phyloP scores from a whole-genome alignment of 2,888 invertebrate genomes.

The Synergus gifuensis region DNA sequence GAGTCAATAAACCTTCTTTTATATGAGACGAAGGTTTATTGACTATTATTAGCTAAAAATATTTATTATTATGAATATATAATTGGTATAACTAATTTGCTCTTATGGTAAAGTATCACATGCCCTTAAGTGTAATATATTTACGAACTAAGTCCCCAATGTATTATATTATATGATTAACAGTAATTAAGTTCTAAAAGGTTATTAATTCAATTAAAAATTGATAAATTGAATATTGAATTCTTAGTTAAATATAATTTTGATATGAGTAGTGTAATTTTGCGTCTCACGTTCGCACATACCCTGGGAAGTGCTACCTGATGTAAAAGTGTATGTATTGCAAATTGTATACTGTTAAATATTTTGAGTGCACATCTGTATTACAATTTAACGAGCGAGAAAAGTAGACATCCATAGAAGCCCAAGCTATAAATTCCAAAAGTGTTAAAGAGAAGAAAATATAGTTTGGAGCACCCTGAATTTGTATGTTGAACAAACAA shows the following conservation, averaged over 20 bases:
- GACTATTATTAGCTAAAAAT: too few relatives aligned
- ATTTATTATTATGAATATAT: too few relatives aligned
- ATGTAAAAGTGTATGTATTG: constrained; percentile 31
- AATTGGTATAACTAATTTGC: too few relatives aligned
- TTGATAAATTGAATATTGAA: background rate
- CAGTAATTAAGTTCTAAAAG: background rate
- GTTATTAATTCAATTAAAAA: background rate
- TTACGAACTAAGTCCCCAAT: background rate
- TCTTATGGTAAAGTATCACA: too few relatives aligned
- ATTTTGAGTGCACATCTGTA: constrained; percentile 19
- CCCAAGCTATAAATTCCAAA: background rate
- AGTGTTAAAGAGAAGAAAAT: background rate
- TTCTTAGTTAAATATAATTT: background rate
- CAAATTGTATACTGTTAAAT: constrained; percentile 26
- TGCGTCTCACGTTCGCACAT: constrained; percentile 28
- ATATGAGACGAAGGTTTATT: too few relatives aligned
- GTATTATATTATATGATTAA: background rate
- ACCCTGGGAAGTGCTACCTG: constrained; percentile 36
- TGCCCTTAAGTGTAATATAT: background rate
- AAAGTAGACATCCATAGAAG: background rate
- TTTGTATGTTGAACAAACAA: background rate
- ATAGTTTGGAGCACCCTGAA: background rate
- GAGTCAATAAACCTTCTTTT: too few relatives aligned
- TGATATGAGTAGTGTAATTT: background rate
- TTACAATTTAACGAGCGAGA: background rate